These are phyloP conservation scores for Labrus mixtus DNA, from an alignment of 2,113 vertebrate genomes.

Conservation along the genomic window DNA sequence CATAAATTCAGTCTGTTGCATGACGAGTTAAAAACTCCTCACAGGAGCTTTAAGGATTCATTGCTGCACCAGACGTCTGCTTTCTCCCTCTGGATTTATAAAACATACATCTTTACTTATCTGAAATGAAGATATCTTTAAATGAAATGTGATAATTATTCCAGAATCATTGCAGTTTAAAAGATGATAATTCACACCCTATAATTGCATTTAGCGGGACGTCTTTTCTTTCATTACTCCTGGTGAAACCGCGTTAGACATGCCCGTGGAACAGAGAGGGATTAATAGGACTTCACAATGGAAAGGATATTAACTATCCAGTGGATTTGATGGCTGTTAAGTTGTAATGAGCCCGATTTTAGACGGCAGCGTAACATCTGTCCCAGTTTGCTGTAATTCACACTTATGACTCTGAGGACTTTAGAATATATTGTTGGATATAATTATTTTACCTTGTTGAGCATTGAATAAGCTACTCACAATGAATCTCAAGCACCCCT, in stretches of 20 bases:
- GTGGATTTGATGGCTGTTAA: conserved; percentile 61
- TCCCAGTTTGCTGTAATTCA: conserved; percentile 19
- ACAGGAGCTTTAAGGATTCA: too few species aligned
- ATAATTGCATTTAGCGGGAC: conserved; percentile 67
- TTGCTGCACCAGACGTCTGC: too few species aligned
- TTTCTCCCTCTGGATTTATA: too few species aligned
- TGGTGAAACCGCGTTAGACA: conserved; percentile 68
- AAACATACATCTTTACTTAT: neutral
- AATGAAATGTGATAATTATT: conserved; percentile 44
- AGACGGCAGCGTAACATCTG: conserved; percentile 30
- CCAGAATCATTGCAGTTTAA: conserved; percentile 54
- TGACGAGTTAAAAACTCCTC: too few species aligned
- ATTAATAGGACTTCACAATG: conserved; percentile 68
- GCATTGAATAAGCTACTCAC: conserved; percentile 24
- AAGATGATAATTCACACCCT: conserved; percentile 53
- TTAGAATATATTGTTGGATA: conserved; percentile 14
- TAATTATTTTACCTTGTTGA: conserved; percentile 41
- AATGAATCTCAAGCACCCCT: neutral
- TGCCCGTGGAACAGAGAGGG: conserved; percentile 53
- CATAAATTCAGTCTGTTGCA: too few species aligned
- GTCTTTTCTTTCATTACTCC: conserved; percentile 62
- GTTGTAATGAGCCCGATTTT: conserved; percentile 60
- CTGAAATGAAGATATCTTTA: conserved; percentile 31
- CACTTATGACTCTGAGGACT: conserved; percentile 21
- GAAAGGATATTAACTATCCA: conserved; percentile 62